Conservation (phyloP, 2,888 invertebrate species). For the Hipparchia semele region DNA sequence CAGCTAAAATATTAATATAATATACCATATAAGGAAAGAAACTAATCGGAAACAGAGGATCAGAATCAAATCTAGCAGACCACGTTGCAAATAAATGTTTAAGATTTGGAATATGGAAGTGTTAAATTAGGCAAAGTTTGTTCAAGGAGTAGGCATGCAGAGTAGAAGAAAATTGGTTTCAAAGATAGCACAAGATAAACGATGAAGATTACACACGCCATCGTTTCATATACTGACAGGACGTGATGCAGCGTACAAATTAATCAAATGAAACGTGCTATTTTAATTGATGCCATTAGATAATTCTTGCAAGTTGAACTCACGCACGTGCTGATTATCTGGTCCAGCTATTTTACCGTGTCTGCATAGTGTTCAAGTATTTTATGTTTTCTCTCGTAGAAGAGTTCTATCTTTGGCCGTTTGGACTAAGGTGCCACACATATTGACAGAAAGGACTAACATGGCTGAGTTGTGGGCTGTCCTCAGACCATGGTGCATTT, state of each 20-base stretch:
- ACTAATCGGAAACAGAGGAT: too few species aligned
- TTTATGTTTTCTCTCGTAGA: neutral
- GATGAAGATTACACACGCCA: slow-evolving; percentile 15
- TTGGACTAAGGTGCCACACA: neutral
- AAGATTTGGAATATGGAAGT: too few species aligned
- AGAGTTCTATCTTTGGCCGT: neutral
- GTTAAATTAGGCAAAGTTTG: too few species aligned
- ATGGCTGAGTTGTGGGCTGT: too few species aligned
- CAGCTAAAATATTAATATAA: too few species aligned
- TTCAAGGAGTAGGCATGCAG: neutral
- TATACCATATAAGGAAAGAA: too few species aligned
- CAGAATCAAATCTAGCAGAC: too few species aligned
- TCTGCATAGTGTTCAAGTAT: neutral
- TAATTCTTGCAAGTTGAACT: slow-evolving; percentile 35
- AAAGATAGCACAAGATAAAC: slow-evolving; percentile 17
- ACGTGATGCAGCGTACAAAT: slow-evolving; percentile 36
- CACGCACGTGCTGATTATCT: slow-evolving; percentile 31
- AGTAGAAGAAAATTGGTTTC: slow-evolving; percentile 10
- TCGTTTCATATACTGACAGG: slow-evolving; percentile 20
- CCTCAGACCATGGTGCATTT: too few species aligned
- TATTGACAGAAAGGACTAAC: too few species aligned
- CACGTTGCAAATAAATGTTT: too few species aligned
- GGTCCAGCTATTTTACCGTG: slow-evolving; percentile 21
- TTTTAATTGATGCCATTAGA: slow-evolving; percentile 38
- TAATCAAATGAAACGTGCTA: slow-evolving; percentile 40